Evolutionary conservation across 2,888 invertebrate genomes (phyloP).

Genomic region (Dioctria linearis): DNA sequence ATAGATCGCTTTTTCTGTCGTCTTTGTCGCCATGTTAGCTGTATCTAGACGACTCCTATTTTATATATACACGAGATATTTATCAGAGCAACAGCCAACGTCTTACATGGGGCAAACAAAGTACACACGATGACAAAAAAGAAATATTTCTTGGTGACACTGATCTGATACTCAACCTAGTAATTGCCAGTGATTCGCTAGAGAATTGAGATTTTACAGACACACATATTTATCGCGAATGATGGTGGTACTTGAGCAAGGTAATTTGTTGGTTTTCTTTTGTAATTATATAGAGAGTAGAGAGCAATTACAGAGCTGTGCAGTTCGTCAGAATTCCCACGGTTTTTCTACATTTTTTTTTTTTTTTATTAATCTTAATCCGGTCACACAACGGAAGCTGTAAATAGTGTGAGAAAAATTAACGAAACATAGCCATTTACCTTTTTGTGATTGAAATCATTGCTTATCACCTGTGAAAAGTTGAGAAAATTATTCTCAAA

Average conservation of each 20-base stretch:
- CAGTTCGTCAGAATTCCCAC: too few relatives aligned
- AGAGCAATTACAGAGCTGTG: too few relatives aligned
- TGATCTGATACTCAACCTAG: slow-evolving; percentile 35
- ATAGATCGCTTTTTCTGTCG: slow-evolving; percentile 16
- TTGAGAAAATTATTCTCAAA: too few relatives aligned
- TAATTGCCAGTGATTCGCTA: slow-evolving; percentile 41
- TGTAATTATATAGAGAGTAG: too few relatives aligned
- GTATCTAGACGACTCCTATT: not conserved
- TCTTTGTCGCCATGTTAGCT: not conserved
- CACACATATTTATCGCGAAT: not conserved
- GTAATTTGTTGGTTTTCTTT: too few relatives aligned
- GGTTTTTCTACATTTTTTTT: too few relatives aligned
- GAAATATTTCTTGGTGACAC: slow-evolving; percentile 34
- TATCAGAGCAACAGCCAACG: not conserved
- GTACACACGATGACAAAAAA: not conserved
- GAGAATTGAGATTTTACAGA: slow-evolving; percentile 39
- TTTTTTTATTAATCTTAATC: too few relatives aligned
- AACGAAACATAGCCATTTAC: too few relatives aligned
- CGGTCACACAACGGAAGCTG: too few relatives aligned
- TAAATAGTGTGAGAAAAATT: too few relatives aligned
- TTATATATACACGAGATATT: not conserved
- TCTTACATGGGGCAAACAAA: slow-evolving; percentile 5
- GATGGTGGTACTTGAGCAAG: slow-evolving; percentile 10
- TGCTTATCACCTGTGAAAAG: too few relatives aligned
- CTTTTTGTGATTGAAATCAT: too few relatives aligned